Base-by-base conservation (phyloP, 2,888 invertebrate genomes). In the Merodon equestris region DNA sequence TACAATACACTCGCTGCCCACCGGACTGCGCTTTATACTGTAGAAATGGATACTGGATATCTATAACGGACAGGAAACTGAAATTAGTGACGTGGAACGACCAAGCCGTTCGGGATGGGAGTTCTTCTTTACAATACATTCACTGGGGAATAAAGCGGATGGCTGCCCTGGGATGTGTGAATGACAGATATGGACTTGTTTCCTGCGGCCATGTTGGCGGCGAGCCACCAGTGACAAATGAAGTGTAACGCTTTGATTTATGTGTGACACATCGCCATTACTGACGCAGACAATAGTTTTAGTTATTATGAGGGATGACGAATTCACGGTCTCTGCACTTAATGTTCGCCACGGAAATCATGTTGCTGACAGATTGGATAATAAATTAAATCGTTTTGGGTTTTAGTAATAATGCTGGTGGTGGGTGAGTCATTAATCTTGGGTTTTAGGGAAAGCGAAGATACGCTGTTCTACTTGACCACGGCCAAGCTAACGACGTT, bases 61-160 rank as follows among this genome's bases (percentile, higher is more conserved):
- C 57, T 40, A 79, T 79, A 61, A 68, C 47, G 63, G 68, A 73
- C 73, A 74, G 77, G 74, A 79, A 74, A 44, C 73, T 63, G 77
- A 74, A 79, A 74, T 79, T 58, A 79, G 73, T 79, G 74, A 79
- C 63, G 77, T 68, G 61, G 50, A 77, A 67, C 77, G 60, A 44
- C 61, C 42, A 66, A 56, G 72, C 72, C 72, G 61, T 73, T 79
- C 77, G 58, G 45, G 63, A 54, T 40, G 67, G 60, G 66, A 57
- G 64, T 71, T 51, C 36, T n/a, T n/a, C n/a, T n/a, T n/a, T n/a
- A n/a, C n/a, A n/a, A n/a, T 17, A 50, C 71, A 58, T 63, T 68
- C 74, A 40, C 47, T 57, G 51, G 47, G 53, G 50, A 54, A 45
- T 53, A 45, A 3, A n/a, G 66, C 48, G 58, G 44, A 27, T 12